These are phyloP conservation scores for Smithornis capensis DNA, from an alignment of 2,113 vertebrate genomes.

Conservation along the genomic window DNA sequence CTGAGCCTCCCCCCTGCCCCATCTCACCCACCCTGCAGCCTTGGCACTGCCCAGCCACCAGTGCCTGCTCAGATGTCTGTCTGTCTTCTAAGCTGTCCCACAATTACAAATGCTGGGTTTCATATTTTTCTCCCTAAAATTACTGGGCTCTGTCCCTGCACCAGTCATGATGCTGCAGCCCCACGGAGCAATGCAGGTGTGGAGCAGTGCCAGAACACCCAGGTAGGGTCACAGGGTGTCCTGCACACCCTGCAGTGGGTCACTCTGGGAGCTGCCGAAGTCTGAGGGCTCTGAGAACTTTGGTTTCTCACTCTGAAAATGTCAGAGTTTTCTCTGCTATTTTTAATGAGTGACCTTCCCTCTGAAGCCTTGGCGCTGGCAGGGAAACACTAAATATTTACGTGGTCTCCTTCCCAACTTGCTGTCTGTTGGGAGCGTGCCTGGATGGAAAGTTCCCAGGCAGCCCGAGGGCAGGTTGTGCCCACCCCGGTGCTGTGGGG, in stretches of 20 bases:
- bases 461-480: background rate
- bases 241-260: accelerated
- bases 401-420: constrained; percentile 11
- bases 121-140: background rate
- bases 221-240: background rate
- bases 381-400: constrained; percentile 32
- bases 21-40: background rate
- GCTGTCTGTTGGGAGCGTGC: background rate
- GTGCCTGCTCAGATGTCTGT: accelerated
- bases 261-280: background rate
- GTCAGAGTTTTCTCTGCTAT: constrained; percentile 47
- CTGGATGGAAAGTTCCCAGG: constrained; percentile 1
- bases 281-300: background rate
- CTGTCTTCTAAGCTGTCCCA: background rate
- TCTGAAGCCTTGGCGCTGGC: background rate
- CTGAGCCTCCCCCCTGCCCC: background rate
- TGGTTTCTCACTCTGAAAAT: background rate
- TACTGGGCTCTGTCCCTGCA: accelerated
- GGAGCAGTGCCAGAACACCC: background rate
- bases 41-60: background rate
- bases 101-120: accelerated
- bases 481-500: background rate
- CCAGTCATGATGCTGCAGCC: accelerated
- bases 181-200: accelerated
- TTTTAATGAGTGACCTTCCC: constrained; percentile 61